Percentiles rank a stretch among this genome's conserved stretches.
phyloP scores from a whole-genome alignment of 2,797 vertebrate genomes.

The Geotrypetes seraphini region DNA sequence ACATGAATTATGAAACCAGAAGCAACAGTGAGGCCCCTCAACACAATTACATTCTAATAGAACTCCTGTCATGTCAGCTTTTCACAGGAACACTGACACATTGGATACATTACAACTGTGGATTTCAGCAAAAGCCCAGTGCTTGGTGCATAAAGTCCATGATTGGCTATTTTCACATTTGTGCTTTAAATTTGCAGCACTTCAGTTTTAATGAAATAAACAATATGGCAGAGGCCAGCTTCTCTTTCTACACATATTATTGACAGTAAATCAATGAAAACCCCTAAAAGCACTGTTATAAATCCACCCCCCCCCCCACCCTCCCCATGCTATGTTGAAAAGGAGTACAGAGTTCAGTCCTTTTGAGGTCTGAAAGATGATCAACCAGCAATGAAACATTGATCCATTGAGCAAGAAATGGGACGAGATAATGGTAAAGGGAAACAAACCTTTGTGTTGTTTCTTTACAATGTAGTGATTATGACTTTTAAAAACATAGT shows the following conservation, averaged over 20 bases:
- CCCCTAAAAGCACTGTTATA: too few species aligned
- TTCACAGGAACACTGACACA: background rate
- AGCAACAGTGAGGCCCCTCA: background rate
- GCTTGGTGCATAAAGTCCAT: background rate
- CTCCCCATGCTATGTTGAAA: background rate
- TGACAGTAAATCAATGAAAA: background rate
- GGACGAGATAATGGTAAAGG: background rate
- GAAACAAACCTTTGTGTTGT: background rate
- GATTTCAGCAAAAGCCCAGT: background rate
- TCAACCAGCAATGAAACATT: background rate
- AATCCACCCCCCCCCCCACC: too few species aligned
- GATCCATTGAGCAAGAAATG: background rate
- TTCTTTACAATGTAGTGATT: background rate
- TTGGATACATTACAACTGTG: background rate
- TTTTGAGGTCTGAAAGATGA: background rate
- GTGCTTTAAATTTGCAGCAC: background rate
- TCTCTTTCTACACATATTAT: background rate
- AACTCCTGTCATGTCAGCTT: background rate
- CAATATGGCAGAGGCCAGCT: background rate
- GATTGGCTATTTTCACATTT: background rate
- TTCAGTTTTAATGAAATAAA: slow-evolving; percentile 4
- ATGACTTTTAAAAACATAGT: too few species aligned
- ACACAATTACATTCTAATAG: background rate
- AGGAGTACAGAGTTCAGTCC: background rate
- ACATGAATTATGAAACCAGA: background rate